phyloP scores from a whole-genome alignment of 1,140 invertebrate species.

The Goniozus legneri region DNA sequence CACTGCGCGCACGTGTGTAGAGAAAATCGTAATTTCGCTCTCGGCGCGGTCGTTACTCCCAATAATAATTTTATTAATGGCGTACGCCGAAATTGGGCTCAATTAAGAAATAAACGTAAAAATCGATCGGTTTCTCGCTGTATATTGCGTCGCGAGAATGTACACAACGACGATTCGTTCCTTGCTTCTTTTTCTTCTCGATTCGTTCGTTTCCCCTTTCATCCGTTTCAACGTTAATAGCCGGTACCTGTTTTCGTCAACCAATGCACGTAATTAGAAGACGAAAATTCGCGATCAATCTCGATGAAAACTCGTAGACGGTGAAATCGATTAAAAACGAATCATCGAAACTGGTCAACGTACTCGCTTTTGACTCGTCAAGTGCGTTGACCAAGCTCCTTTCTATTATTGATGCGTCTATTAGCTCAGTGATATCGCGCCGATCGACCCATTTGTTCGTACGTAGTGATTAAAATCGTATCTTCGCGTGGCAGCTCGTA shows the following conservation, averaged over 20 bases:
- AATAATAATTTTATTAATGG: no score
- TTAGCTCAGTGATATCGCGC: neutral
- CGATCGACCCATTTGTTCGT: neutral
- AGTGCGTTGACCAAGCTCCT: constrained; percentile 3
- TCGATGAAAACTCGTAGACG: no score
- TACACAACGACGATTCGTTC: no score
- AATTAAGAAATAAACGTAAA: no score
- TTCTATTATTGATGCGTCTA: neutral
- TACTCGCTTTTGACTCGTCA: no score
- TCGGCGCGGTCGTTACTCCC: constrained; percentile 19
- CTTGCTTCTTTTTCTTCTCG: no score
- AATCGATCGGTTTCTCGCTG: no score
- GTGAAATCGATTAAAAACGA: constrained; percentile 7
- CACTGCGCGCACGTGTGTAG: neutral
- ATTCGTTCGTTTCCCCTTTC: no score
- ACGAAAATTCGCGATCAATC: constrained; percentile 23
- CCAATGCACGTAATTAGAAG: constrained; percentile 37
- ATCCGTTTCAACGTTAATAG: constrained; percentile 34
- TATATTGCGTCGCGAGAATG: no score
- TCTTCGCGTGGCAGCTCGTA: no score
- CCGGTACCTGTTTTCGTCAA: constrained; percentile 12
- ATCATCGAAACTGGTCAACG: constrained; percentile 9
- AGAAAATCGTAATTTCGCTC: neutral
- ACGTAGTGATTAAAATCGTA: no score
- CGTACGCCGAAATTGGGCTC: no score